Base-by-base conservation (phyloP, 2,113 vertebrate genomes). In the Gobiocypris rarus region DNA sequence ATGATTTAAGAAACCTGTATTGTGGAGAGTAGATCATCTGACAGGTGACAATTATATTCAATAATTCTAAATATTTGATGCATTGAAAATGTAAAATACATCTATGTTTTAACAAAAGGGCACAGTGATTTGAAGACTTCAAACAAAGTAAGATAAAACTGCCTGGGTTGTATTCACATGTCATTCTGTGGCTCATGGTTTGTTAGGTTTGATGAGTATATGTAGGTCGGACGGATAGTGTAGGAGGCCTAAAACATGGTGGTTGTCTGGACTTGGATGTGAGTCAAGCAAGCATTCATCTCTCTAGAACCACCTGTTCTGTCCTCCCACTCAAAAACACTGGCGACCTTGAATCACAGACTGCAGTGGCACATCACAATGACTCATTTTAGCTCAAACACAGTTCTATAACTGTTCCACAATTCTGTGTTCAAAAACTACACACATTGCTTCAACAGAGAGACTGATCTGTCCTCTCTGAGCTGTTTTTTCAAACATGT, bases 171-270 rank as follows among this genome's bases (percentile, higher is more conserved):
- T 34, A 76, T 31, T 38, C 31, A n/a, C 75, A 31, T 75, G 15
- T 31, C 28, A 56, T 58, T 76, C 52, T 31, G 54, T 34, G 45
- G 70, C 43, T 48, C 43, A 48, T 7, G 11, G 9, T 75, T 41
- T 76, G 14, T 34, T 76, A 9, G 52, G 50, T 54, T 50, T 24
- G 48, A 52, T 52, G 73, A 75, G 28, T 2, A 81, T 81, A 88
- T 87, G 86, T 87, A 85, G 84, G 80, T 81, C 89, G 86, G 83
- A 85, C 79, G 81, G 89, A 85, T 85, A 88, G 77, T 17, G 50
- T 77, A 80, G 83, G 24, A 65, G 59, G 31, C 87, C 34, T 82
- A 58, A 83, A 34, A 87, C 75, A 76, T 76, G 9, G 50, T 76
- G 52, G 28, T 76, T 58, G 75, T 76, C 75, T 76, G 69, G 48